Conservation (phyloP, 2,888 invertebrate species). For the Callosobruchus maculatus region DNA sequence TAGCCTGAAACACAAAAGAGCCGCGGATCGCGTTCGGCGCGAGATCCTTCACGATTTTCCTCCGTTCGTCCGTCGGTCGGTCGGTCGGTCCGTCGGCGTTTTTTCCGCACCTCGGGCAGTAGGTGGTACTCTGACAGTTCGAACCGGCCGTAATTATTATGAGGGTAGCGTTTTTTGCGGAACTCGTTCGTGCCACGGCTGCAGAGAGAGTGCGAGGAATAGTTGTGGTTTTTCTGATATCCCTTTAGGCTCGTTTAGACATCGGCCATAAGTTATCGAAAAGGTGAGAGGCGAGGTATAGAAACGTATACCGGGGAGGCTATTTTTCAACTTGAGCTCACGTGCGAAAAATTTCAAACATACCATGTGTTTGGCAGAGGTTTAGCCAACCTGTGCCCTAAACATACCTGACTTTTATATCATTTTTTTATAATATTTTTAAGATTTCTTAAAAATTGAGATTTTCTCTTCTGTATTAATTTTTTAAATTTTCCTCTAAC, state of each 20-base stretch:
- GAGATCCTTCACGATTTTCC: background rate
- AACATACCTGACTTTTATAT: no score
- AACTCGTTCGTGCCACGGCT: background rate
- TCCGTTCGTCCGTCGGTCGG: background rate
- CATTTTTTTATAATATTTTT: no score
- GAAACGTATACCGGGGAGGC: no score
- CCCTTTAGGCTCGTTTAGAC: background rate
- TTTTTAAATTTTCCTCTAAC: no score
- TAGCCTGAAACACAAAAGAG: background rate
- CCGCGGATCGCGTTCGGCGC: background rate
- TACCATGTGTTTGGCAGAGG: no score
- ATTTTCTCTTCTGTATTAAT: no score
- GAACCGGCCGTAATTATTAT: background rate
- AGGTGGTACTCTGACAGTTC: background rate
- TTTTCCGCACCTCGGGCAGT: background rate
- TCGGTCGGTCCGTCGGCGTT: no score
- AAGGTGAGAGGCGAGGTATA: background rate
- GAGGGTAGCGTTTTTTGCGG: background rate
- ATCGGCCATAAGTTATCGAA: background rate
- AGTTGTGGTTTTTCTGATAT: background rate
- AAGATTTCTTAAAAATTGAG: no score
- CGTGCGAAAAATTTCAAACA: no score
- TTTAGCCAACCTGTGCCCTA: no score
- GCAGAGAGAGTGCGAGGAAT: background rate
- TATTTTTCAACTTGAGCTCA: no score